Evolutionary conservation across 2,113 vertebrate species (phyloP), one percentile per base, ranked within the genome.

Genomic region (Tragelaphus buxtoni): DNA sequence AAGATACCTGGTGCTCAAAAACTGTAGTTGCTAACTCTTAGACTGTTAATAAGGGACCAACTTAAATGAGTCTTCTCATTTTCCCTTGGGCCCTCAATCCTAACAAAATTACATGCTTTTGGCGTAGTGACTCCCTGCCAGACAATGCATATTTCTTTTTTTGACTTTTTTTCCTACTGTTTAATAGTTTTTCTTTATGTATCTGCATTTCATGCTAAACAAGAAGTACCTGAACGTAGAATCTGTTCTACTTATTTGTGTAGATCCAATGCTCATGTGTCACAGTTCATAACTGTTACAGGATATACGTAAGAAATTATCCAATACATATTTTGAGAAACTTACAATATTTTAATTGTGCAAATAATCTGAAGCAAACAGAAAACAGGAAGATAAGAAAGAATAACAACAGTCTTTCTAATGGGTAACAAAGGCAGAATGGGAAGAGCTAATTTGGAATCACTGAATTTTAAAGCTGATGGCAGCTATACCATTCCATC

Each of bases 331-430:
- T 47, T 24, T 93, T 84, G 55, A 90, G 26, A 95, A 55, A 72
- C 81, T 87, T 83, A 69, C 95, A 96, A 92, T 88, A 92, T 88
- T 97, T 96, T 83, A 39, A 94, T 80, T 88, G 92, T 95, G 47
- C 85, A 39, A 96, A 88, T 77, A 94, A 90, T 96, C n/a, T 97
- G 61, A 96, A 92, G 45, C 89, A 77, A 93, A 95, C 95, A 94
- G n/a, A 88, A 94, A 95, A 94, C 24, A 90, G 32, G 49, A 82
- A 93, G 80, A 87, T 93, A 97, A 90, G 95, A 85, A 82, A 88
- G 51, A 95, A 56, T 42, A 88, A 81, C 80, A 97, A 88, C 83
- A 90, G 76, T 42, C 65, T 96, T 96, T 94, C 76, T 30, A 61
- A 79, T 56, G 91, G 56, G 45, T 76, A 91, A 92, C 80, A 90